These are phyloP conservation scores for Drosophila lacicola DNA, from an alignment of 2,888 invertebrate species.

Conservation along the genomic window DNA sequence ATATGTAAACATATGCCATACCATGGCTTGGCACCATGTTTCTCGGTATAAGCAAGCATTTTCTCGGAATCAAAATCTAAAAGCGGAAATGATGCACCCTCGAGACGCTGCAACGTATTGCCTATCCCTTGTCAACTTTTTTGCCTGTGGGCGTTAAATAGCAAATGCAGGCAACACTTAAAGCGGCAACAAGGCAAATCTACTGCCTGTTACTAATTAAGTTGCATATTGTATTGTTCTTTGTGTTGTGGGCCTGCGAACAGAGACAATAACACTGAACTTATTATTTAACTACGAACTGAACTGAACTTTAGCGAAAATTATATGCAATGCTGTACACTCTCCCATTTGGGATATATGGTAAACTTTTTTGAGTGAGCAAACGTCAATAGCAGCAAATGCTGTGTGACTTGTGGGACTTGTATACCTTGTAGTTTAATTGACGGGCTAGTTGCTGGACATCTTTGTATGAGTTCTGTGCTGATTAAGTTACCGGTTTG, in stretches of 20 bases:
- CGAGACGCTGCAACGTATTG: constrained; percentile 1
- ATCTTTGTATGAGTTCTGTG: constrained; percentile 8
- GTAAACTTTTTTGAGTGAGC: not conserved
- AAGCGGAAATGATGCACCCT: constrained; percentile 58
- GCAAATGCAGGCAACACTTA: constrained; percentile 51
- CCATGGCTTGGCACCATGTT: too few relatives aligned
- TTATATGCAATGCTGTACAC: not conserved
- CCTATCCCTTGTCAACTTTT: constrained; percentile 25
- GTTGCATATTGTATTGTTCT: not conserved
- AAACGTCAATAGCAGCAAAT: constrained; percentile 7
- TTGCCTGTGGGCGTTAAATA: constrained; percentile 29
- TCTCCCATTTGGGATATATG: too few relatives aligned
- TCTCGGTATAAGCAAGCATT: not conserved
- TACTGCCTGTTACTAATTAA: constrained; percentile 4
- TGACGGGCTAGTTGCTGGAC: constrained; percentile 7
- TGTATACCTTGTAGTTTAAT: constrained; percentile 12
- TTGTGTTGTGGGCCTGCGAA: constrained; percentile 1
- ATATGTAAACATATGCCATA: not conserved
- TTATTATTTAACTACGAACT: not conserved
- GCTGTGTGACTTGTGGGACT: constrained; percentile 3
- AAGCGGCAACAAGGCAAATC: constrained; percentile 33
- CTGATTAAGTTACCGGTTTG: constrained; percentile 68
- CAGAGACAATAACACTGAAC: constrained; percentile 57
- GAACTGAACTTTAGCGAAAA: not conserved
- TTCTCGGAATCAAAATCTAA: constrained; percentile 17